Base-by-base conservation (phyloP, 2,113 vertebrate genomes). In the Cyanoderma ruficeps region DNA sequence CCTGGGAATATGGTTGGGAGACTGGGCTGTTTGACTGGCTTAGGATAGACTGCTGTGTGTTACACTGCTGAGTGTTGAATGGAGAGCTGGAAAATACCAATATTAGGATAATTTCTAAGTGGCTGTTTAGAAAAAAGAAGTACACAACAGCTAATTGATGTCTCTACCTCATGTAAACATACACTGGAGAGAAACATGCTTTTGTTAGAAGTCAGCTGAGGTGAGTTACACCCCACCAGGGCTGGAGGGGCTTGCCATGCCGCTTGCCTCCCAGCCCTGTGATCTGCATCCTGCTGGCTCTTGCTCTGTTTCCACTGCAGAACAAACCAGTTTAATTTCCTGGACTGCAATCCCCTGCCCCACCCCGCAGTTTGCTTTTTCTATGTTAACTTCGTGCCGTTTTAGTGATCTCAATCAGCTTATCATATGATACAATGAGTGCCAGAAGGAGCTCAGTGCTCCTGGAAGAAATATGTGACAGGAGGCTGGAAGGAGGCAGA, bases 401-500 rank as follows among this genome's bases (percentile, higher is more conserved):
- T 93, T 94, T 57, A 55, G 86, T 84, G 94, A 92, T 95, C 86
- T 93, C 89, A 81, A 68, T 95, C 72, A 87, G 91, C 60, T 94
- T 94, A 92, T 94, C 95, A 84, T 92, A 84, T 93, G 94, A 92
- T 94, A 72, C 30, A 41, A 65, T 42, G 89, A 84, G 80, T 83
- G 80, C 94, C 94, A 93, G 94, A 96, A 90, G 25, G 68, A 90
- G 86, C 89, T 61, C 33, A 20, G 47, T 37, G 80, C 93, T 96
- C 72, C 83, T 11, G 20, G 72, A 91, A 92, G 91, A 92, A 91
- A 68, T 90, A 42, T 55, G 91, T 81, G 86, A 89, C 95, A 90
- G 92, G 96, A 95, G 93, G 93, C 78, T 91, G 90, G 84, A 93
- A 91, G 84, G 77, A 94, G 93, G 90, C 89, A 90, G 88, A 79